Conservation (phyloP, 2,888 invertebrate species). For the Xestobium rufovillosum region DNA sequence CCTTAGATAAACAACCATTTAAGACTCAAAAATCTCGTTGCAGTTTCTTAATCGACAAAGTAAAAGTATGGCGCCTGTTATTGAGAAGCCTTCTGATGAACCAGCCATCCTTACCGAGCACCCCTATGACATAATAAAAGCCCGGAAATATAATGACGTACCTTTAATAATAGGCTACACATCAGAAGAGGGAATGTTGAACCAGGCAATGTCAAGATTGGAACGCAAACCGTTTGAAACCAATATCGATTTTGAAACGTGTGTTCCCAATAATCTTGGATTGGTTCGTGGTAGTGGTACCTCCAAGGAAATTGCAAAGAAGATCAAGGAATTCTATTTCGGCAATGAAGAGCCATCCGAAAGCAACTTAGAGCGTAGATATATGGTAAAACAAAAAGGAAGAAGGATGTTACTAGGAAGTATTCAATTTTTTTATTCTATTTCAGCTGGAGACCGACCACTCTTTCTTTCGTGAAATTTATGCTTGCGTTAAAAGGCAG, state of each 20-base stretch:
- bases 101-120: constrained; percentile 33
- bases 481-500: constrained; percentile 22
- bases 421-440: constrained; percentile 13
- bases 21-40: neutral
- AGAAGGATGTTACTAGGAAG: no score
- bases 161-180: constrained; percentile 39
- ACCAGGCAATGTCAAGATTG: constrained; percentile 27
- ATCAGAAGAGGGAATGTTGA: constrained; percentile 36
- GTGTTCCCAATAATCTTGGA: constrained; percentile 29
- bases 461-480: constrained; percentile 33
- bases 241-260: constrained; percentile 24
- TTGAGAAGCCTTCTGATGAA: constrained; percentile 25
- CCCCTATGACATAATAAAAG: constrained; percentile 32
- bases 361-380: constrained; percentile 38
- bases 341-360: constrained; percentile 38
- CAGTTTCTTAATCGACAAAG: no score
- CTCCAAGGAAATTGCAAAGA: constrained; percentile 36
- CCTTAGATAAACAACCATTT: no score
- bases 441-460: constrained; percentile 36
- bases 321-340: constrained; percentile 43
- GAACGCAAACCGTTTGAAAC: constrained; percentile 21
- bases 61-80: no score
- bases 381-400: no score
- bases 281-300: constrained; percentile 25
- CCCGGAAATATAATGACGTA: constrained; percentile 35